These are phyloP conservation scores for Altica lythri DNA, from an alignment of 2,888 invertebrate genomes.

Conservation along the genomic window DNA sequence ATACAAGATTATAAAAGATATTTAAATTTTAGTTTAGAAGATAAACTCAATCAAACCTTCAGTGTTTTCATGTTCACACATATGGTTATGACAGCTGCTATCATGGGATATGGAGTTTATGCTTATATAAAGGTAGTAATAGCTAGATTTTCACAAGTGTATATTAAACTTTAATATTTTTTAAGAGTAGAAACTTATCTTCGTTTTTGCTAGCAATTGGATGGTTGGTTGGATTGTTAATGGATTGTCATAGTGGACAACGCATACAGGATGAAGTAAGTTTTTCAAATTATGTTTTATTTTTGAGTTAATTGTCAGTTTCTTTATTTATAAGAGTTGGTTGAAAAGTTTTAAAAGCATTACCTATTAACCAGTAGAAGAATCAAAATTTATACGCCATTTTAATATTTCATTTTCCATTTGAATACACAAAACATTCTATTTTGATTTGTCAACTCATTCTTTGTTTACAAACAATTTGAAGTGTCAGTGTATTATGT, in stretches of 20 bases:
- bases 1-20: too few species aligned
- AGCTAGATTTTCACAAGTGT: neutral
- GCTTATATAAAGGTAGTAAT: constrained; percentile 30
- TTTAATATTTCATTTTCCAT: too few species aligned
- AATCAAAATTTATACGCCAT: too few species aligned
- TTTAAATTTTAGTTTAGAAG: constrained; percentile 24
- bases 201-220: constrained; percentile 25
- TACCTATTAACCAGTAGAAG: too few species aligned
- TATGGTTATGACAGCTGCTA: constrained; percentile 27
- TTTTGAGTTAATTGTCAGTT: too few species aligned
- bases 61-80: constrained; percentile 31
- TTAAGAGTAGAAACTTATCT: constrained; percentile 21
- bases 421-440: too few species aligned
- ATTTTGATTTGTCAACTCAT: too few species aligned
- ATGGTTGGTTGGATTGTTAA: constrained; percentile 27
- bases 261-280: constrained; percentile 26
- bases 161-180: neutral
- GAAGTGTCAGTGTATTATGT: too few species aligned
- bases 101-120: constrained; percentile 31
- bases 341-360: too few species aligned
- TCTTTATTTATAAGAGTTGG: too few species aligned
- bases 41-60: constrained; percentile 22
- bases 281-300: constrained; percentile 1
- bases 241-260: constrained; percentile 31
- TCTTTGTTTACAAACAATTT: too few species aligned